A percentile compares a stretch with the other conserved stretches of the same genome.
Evolutionary conservation across 2,113 vertebrate genomes (phyloP).

Genomic region (Megalops atlanticus): DNA sequence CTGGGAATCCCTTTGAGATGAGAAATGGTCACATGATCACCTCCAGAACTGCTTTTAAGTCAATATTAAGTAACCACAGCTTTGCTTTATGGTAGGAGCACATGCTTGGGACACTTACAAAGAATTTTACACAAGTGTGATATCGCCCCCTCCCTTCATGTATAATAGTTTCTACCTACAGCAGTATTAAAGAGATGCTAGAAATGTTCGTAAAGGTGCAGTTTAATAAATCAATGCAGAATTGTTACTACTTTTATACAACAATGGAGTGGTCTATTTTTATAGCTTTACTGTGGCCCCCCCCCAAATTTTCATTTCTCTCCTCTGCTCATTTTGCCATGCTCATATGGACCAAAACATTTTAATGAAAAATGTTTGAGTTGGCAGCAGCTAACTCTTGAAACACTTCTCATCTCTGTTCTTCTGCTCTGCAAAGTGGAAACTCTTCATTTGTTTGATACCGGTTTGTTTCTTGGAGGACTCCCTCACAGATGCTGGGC

Average conservation of each 20-base stretch:
- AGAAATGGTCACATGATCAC: background rate
- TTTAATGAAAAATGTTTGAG: slow-evolving; percentile 22
- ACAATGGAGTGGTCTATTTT: slow-evolving; percentile 77
- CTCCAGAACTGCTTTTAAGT: background rate
- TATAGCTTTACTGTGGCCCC: slow-evolving; percentile 62
- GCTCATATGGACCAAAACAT: slow-evolving; percentile 71
- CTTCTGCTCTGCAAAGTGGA: background rate
- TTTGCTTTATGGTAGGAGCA: slow-evolving; percentile 36
- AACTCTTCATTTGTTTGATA: background rate
- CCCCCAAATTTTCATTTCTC: slow-evolving; percentile 58
- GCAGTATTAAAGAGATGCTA: slow-evolving; percentile 78
- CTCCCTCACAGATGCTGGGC: background rate
- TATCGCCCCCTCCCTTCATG: slow-evolving; percentile 52
- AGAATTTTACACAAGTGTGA: slow-evolving; percentile 25
- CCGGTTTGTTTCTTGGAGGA: background rate
- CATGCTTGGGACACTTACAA: slow-evolving; percentile 59
- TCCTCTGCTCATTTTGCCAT: background rate
- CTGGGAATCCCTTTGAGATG: background rate
- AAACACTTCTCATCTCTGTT: background rate
- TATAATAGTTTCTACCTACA: slow-evolving; percentile 70
- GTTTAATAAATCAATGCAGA: slow-evolving; percentile 73
- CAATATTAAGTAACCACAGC: slow-evolving; percentile 52
- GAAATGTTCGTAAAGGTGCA: slow-evolving; percentile 75
- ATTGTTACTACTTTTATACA: slow-evolving; percentile 75
- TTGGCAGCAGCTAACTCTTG: background rate